Conservation (phyloP, 2,113 vertebrate species). For the Otis tarda region DNA sequence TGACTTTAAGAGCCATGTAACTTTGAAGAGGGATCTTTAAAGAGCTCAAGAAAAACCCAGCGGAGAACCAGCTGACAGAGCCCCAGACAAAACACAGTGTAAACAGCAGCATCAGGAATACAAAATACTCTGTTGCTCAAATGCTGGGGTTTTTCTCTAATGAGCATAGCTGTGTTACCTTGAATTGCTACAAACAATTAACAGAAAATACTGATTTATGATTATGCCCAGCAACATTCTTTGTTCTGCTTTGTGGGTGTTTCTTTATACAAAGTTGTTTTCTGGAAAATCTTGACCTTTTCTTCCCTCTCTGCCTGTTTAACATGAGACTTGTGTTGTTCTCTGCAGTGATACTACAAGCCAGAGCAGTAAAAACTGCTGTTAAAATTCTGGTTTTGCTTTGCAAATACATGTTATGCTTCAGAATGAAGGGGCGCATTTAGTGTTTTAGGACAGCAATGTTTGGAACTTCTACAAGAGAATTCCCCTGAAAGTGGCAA, state of each 20-base stretch:
- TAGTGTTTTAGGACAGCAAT: background rate
- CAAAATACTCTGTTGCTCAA: background rate
- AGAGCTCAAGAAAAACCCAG: slow-evolving; percentile 5
- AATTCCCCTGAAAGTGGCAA: background rate
- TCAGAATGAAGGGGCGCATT: background rate
- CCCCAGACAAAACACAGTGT: background rate
- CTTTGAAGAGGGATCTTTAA: slow-evolving; percentile 14
- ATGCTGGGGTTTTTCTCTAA: background rate
- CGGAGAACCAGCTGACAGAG: slow-evolving; percentile 2
- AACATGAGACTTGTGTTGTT: background rate
- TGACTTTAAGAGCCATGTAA: background rate
- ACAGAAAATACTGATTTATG: background rate
- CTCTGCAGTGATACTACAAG: background rate
- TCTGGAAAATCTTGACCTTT: background rate
- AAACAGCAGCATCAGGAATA: background rate
- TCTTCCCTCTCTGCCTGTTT: background rate
- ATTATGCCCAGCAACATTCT: background rate
- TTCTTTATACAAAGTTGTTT: background rate
- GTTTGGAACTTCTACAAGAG: background rate
- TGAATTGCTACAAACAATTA: background rate
- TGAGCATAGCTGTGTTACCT: background rate
- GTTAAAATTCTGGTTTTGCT: background rate
- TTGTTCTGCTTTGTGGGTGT: background rate
- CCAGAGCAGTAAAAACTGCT: background rate
- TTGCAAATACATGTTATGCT: background rate